These are phyloP conservation scores for Tanytarsus gracilentus DNA, from an alignment of 2,888 invertebrate genomes.

Conservation along the genomic window DNA sequence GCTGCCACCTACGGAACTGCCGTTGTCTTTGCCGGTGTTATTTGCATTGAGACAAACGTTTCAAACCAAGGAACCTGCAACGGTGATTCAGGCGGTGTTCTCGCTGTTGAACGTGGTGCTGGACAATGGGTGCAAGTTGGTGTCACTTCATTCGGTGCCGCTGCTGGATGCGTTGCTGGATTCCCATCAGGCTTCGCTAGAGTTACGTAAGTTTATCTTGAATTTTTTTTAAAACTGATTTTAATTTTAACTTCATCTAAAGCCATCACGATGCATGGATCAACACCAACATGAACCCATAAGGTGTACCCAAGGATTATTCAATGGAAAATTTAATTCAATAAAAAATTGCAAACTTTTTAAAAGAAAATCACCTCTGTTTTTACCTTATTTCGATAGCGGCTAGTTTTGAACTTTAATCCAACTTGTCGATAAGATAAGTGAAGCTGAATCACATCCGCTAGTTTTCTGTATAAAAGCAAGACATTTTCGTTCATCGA, in stretches of 20 bases:
- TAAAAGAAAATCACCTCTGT: too few species aligned
- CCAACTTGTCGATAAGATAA: too few species aligned
- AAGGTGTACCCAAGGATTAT: background rate
- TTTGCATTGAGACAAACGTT: conserved; percentile 38
- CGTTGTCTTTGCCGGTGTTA: conserved; percentile 35
- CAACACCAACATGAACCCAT: too few species aligned
- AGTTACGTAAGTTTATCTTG: conserved; percentile 38
- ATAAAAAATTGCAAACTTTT: too few species aligned
- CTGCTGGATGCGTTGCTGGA: conserved; percentile 38
- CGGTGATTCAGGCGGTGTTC: conserved; percentile 38
- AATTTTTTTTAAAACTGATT: conserved; percentile 36
- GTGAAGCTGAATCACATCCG: too few species aligned
- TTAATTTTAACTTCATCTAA: background rate
- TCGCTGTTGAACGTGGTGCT: conserved; percentile 36
- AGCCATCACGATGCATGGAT: background rate
- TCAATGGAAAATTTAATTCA: too few species aligned
- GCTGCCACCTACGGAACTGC: conserved; percentile 31
- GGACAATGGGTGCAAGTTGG: conserved; percentile 34
- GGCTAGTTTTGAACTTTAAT: too few species aligned
- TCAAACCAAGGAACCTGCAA: conserved; percentile 37
- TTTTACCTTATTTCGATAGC: too few species aligned
- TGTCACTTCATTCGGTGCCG: conserved; percentile 39
- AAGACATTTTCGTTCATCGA: background rate
- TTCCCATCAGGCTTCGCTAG: conserved; percentile 41
- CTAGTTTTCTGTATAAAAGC: background rate